Evolutionary conservation across 2,888 invertebrate species (phyloP).

Genomic region (Stenotaenia linearis): DNA sequence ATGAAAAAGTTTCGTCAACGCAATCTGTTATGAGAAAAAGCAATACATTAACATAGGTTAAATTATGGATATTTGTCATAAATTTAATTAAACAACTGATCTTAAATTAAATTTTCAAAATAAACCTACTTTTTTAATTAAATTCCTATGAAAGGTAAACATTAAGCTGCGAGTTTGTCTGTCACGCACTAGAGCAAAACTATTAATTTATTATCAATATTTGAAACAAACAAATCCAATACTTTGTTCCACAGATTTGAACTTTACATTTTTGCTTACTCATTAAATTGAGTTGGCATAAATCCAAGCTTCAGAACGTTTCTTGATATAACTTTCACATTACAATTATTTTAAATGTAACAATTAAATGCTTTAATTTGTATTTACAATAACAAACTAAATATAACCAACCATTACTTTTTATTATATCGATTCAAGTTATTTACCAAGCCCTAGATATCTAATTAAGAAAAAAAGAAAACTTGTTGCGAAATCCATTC

Average conservation of each 20-base stretch:
- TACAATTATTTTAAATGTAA: not conserved
- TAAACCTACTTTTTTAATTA: not conserved
- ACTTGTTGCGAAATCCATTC: too few species aligned
- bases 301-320: not conserved
- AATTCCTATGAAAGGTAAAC: not conserved
- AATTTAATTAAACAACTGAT: not conserved
- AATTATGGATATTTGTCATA: not conserved
- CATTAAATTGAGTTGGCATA: not conserved
- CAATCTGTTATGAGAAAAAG: not conserved
- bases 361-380: too few species aligned
- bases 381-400: too few species aligned
- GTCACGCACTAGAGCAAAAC: not conserved
- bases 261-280: not conserved
- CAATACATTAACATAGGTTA: not conserved
- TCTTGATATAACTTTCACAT: not conserved
- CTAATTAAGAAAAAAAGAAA: too few species aligned
- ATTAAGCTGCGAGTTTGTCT: not conserved
- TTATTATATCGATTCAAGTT: too few species aligned
- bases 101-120: not conserved
- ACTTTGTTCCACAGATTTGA: not conserved
- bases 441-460: too few species aligned
- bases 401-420: too few species aligned
- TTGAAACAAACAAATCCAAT: not conserved
- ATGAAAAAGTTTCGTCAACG: not conserved
- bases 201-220: not conserved